Evolutionary conservation across 2,888 invertebrate genomes (phyloP), one percentile per base, ranked within the genome.

Genomic region (Cremastinae sp.): DNA sequence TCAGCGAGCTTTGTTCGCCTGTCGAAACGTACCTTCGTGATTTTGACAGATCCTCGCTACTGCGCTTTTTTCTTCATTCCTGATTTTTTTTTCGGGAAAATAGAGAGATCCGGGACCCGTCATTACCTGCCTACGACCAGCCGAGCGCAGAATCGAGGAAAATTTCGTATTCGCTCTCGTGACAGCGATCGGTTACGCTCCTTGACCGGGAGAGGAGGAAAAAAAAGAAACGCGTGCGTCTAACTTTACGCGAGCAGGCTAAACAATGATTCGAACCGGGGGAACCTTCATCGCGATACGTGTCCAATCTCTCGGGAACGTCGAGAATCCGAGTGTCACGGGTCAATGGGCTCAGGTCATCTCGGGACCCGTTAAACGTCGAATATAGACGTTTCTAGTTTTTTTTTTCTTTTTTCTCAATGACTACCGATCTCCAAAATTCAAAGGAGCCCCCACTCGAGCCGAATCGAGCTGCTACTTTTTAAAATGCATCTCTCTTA

Each of bases 1-100:
- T 79, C 70, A 74, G 79, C 76, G 79, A 83, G 80, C 81, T 82
- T 85, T 85, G 84, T 88, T 77, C 82, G 73, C 75, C 83, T 84
- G 87, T 87, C 86, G 83, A 81, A 79, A 81, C 80, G 75, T 80
- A 79, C 72, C 58, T 74, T 65, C 71, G 75, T 81, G 74, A 81
- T 81, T 80, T 82, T 83, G 85, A 87, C 86, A 82, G 82, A 84
- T 82, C 66, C 82, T 59, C 74, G 72, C 28, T 65, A 39, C 62
- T 78, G 76, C 74, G 75, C 78, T 79, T 68, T 74, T 75, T 77
- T 66, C 37, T 45, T 53, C 71, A 45, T 16, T 66, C 39, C 69
- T 58, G 61, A 55, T 70, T 62, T 47, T 41, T 68, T 49, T 72
- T 73, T 47, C 22, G 37, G 39, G 20, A 28, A 66, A 47, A 68